phyloP scores from a whole-genome alignment of 1,140 invertebrate species.

The Lepidurus couesii region DNA sequence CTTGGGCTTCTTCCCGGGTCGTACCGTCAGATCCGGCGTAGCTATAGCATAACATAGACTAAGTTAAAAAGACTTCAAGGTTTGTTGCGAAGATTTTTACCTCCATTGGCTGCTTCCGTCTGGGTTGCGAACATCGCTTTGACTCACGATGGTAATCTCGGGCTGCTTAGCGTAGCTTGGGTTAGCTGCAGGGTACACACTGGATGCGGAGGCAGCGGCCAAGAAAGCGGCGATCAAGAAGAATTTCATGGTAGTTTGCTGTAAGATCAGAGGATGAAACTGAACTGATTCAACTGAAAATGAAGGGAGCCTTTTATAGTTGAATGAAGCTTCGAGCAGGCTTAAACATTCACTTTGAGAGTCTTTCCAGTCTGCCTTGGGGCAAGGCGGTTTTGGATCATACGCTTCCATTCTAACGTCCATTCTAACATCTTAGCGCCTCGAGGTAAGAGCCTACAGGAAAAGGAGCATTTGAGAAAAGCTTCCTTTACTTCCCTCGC shows the following conservation, averaged over 20 bases:
- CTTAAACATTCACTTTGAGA: neutral
- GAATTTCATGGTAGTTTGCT: neutral
- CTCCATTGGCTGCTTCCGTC: constrained; percentile 29
- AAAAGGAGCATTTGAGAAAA: neutral
- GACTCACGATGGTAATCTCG: constrained; percentile 30
- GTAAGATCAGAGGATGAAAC: neutral
- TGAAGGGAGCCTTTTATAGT: neutral
- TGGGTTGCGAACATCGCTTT: constrained; percentile 30
- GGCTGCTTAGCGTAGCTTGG: neutral
- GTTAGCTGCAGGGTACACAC: neutral
- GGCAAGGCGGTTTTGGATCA: neutral
- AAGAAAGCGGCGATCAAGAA: constrained; percentile 27
- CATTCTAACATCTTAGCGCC: neutral
- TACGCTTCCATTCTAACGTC: neutral
- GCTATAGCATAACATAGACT: no score
- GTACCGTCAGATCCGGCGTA: no score
- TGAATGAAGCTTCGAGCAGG: neutral
- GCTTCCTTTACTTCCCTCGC: neutral
- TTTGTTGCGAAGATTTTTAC: neutral
- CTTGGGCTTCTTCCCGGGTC: no score
- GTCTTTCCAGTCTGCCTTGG: neutral
- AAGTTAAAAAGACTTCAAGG: no score
- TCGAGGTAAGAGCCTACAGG: neutral
- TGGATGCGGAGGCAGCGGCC: constrained; percentile 30
- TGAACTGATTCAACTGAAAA: neutral